Evolutionary conservation across 35 echinoderm and acorn worm genomes (phyloP).

Genomic region (Ophiothrix spiculata): DNA sequence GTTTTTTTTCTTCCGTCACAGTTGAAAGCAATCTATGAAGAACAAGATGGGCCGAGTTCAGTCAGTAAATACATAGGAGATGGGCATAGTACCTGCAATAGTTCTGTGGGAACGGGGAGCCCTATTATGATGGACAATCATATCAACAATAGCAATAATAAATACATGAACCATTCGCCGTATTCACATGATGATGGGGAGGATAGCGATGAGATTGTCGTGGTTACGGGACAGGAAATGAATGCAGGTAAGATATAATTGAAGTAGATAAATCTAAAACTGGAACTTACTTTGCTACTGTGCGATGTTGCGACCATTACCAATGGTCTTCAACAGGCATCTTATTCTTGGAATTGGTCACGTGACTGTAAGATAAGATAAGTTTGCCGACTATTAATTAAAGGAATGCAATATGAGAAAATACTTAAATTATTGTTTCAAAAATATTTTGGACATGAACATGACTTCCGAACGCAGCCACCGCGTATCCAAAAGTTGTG

Average conservation of each 20-base stretch:
- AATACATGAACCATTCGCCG: conserved; percentile 43
- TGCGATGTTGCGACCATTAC: too few species aligned
- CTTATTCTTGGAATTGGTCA: too few species aligned
- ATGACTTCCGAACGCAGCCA: too few species aligned
- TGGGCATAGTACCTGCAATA: conserved; percentile 74
- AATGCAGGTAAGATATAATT: conserved; percentile 63
- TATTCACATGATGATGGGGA: conserved; percentile 48
- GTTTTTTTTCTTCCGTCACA: conserved; percentile 25
- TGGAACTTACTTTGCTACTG: too few species aligned
- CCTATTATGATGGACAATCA: conserved; percentile 73
- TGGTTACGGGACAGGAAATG: conserved; percentile 73
- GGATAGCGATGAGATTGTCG: conserved; percentile 70
- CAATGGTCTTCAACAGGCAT: too few species aligned
- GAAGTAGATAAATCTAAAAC: too few species aligned
- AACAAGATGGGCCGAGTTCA: conserved; percentile 60
- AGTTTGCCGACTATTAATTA: too few species aligned
- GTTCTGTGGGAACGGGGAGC: conserved; percentile 75
- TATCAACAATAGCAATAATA: conserved; percentile 85
- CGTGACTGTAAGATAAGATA: too few species aligned
- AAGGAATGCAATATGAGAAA: too few species aligned
- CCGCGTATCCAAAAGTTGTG: too few species aligned
- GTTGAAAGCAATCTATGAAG: conserved; percentile 88
- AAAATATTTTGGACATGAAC: too few species aligned
- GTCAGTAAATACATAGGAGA: conserved; percentile 36
- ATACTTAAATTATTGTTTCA: too few species aligned